Evolutionary conservation across 2,888 invertebrate genomes (phyloP).

Genomic region (Frankliniella fusca): DNA sequence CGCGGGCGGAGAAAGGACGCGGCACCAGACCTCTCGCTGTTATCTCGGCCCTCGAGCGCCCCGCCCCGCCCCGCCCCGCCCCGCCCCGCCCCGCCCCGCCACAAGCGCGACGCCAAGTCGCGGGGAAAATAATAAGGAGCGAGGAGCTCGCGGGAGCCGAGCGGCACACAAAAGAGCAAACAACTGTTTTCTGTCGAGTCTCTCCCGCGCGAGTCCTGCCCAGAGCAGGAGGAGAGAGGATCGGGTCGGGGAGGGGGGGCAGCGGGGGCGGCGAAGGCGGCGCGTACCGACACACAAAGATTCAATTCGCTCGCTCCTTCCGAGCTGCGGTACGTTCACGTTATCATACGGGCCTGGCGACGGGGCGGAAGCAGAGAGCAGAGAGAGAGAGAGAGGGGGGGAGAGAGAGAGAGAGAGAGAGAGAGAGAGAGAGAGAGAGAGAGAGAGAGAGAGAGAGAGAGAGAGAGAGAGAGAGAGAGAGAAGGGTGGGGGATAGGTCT

Average conservation of each 20-base stretch:
- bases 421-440: no score
- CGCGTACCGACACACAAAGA: neutral
- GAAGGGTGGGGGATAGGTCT: no score
- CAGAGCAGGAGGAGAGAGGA: neutral
- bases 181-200: slow-evolving; percentile 22
- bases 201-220: neutral
- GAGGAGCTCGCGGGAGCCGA: neutral
- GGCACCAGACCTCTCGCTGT: neutral
- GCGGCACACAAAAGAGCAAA: slow-evolving; percentile 22
- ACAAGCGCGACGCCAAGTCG: neutral
- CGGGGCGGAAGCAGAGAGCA: no score
- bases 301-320: neutral
- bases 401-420: no score
- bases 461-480: no score
- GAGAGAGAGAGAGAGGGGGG: no score
- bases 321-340: neutral
- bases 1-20: no score
- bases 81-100: neutral
- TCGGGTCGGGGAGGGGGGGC: neutral
- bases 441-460: no score
- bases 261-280: neutral
- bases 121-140: neutral
- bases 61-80: neutral
- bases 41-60: neutral
- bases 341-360: neutral